These are phyloP conservation scores for Lepisosteus osseus DNA, from an alignment of 2,113 vertebrate species.

Conservation along the genomic window DNA sequence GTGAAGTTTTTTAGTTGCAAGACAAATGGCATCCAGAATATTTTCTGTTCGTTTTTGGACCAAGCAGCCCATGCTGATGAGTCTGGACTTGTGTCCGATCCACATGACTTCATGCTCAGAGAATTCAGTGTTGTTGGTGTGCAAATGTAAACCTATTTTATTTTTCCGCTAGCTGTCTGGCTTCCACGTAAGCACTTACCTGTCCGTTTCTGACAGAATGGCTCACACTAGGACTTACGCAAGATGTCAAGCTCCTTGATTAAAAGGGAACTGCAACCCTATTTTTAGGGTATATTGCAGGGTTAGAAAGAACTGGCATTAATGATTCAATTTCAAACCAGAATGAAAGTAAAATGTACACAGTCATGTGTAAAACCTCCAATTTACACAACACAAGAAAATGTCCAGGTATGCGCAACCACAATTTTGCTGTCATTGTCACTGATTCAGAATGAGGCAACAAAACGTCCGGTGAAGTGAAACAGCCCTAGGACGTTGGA, in stretches of 20 bases:
- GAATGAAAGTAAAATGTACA: too few species aligned
- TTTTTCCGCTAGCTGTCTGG: neutral
- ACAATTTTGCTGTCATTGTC: neutral
- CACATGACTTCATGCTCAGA: slow-evolving; percentile 11
- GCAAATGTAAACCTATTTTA: neutral
- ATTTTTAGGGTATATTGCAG: too few species aligned
- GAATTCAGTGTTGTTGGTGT: slow-evolving; percentile 15
- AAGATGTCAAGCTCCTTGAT: too few species aligned
- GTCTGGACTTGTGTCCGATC: slow-evolving; percentile 8
- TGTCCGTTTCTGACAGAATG: neutral
- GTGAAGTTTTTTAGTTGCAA: slow-evolving; percentile 27
- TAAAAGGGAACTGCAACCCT: too few species aligned
- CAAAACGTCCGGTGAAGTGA: too few species aligned
- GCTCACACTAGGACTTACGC: neutral
- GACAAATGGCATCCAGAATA: neutral
- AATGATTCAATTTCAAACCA: too few species aligned
- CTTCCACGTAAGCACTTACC: neutral
- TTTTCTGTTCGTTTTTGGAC: slow-evolving; percentile 19
- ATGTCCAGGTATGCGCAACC: too few species aligned
- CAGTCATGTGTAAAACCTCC: too few species aligned
- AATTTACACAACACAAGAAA: too few species aligned
- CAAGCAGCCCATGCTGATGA: neutral
- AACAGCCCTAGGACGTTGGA: too few species aligned
- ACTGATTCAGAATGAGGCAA: too few species aligned
- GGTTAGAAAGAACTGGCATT: too few species aligned